Base-by-base conservation (phyloP, 2,113 vertebrate genomes). In the Scomber japonicus region DNA sequence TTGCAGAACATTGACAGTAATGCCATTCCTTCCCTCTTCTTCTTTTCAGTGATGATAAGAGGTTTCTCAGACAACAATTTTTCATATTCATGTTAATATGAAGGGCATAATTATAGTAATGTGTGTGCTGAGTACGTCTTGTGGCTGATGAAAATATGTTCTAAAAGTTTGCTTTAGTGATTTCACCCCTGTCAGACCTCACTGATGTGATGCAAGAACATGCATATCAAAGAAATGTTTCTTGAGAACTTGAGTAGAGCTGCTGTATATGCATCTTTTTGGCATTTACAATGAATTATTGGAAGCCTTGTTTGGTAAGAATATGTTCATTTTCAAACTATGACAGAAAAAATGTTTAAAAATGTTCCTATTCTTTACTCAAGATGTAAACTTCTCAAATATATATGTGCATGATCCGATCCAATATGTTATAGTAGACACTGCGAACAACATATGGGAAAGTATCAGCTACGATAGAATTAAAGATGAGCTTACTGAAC, bases 71-170 rank as follows among this genome's bases (percentile, higher is more conserved):
- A 73, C 70, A 53, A 71, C 14, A 62, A 19, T n/a, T 21, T 49
- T 71, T 69, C 44, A 57, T 57, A 65, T 60, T 70, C 51, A 51
- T 57, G 48, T 40, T 14, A 27, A 27, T 27, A 27, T 27, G 53
- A 79, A 82, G 69, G 78, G 31, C 24, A 27, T 2, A 62, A 31
- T 13, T 11, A 56, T 17, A 4, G 44, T 51, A n/a, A 50, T 61
- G 85, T 61, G 67, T 69, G 66, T 65, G 62, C 55, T 59, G 40
- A 67, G 30, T 48, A 82, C 75, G 57, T 71, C 61, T 24, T 50
- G 48, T 65, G 55, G 81, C 19, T 16, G 24, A 51, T 46, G 21
- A 53, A 81, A 66, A 83, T 31, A 71, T 11, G 3, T 31, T 21
- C 50, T 72, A 51, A 71, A 82, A 62, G 48, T 53, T 80, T 44